phyloP scores from a whole-genome alignment of 2,113 vertebrate genomes.

The Athene cunicularia region DNA sequence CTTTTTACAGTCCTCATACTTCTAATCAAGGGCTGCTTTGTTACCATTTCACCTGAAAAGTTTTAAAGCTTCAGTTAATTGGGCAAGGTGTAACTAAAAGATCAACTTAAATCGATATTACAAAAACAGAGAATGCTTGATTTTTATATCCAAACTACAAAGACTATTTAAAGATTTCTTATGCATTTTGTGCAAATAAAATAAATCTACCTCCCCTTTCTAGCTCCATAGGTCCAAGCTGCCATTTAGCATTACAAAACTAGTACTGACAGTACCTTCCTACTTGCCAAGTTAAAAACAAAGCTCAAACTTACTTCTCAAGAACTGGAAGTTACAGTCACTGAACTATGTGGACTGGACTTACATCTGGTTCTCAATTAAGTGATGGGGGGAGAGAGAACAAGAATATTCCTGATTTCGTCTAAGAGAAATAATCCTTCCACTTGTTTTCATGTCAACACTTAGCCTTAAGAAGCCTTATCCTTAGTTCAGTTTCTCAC shows the following conservation, averaged over 20 bases:
- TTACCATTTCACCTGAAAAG: slow-evolving; percentile 94
- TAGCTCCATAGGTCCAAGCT: neutral
- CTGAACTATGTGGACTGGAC: neutral
- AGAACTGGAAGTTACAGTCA: neutral
- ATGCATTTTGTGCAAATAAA: neutral
- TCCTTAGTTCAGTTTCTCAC: neutral
- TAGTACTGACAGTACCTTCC: neutral
- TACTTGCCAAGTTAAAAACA: neutral
- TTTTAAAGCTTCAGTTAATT: neutral
- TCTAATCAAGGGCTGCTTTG: slow-evolving; percentile 96
- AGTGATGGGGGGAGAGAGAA: neutral
- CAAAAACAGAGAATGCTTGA: neutral
- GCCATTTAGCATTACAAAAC: neutral
- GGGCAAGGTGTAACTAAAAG: neutral
- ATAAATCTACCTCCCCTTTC: neutral
- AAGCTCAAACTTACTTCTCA: neutral
- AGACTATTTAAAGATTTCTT: neutral
- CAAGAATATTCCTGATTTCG: neutral
- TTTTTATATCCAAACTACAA: neutral
- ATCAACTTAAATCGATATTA: fast-evolving
- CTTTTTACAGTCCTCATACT: slow-evolving; percentile 99
- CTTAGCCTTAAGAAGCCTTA: neutral
- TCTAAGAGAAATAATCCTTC: neutral
- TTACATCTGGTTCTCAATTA: neutral
- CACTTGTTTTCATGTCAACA: neutral